These are phyloP conservation scores for Hormaphis cornu DNA, from an alignment of 1,140 invertebrate species.

Conservation along the genomic window DNA sequence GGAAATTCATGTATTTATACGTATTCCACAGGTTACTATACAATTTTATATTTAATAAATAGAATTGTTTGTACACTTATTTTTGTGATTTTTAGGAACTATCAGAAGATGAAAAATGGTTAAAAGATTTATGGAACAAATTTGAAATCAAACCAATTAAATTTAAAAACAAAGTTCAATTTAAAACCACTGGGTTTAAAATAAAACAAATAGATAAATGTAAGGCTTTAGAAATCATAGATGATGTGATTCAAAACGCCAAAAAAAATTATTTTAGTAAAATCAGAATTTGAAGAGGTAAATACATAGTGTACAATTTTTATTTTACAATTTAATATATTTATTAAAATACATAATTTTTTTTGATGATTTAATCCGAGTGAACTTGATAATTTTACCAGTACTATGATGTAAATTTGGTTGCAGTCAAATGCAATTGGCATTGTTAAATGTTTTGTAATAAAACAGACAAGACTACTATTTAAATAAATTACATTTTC, in stretches of 20 bases:
- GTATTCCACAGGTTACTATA: constrained; percentile 49
- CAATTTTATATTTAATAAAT: background rate
- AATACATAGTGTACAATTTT: background rate
- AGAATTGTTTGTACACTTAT: background rate
- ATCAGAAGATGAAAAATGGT: background rate
- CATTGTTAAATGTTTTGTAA: too few species aligned
- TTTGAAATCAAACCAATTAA: constrained; percentile 15
- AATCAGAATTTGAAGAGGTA: background rate
- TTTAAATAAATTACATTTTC: too few species aligned
- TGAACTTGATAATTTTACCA: too few species aligned
- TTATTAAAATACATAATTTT: too few species aligned
- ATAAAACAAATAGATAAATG: background rate
- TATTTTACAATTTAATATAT: too few species aligned
- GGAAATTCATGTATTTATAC: constrained; percentile 52
- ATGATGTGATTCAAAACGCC: background rate
- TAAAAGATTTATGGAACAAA: constrained; percentile 1
- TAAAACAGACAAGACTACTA: too few species aligned
- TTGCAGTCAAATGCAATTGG: too few species aligned
- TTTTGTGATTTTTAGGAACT: background rate
- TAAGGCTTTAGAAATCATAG: background rate
- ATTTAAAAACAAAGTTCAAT: constrained; percentile 1
- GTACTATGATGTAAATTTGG: too few species aligned
- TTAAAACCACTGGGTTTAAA: constrained; percentile 11
- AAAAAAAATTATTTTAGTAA: background rate
- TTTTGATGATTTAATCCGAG: too few species aligned